Conservation (phyloP, 1,140 invertebrate species). For the Penaeus chinensis region DNA sequence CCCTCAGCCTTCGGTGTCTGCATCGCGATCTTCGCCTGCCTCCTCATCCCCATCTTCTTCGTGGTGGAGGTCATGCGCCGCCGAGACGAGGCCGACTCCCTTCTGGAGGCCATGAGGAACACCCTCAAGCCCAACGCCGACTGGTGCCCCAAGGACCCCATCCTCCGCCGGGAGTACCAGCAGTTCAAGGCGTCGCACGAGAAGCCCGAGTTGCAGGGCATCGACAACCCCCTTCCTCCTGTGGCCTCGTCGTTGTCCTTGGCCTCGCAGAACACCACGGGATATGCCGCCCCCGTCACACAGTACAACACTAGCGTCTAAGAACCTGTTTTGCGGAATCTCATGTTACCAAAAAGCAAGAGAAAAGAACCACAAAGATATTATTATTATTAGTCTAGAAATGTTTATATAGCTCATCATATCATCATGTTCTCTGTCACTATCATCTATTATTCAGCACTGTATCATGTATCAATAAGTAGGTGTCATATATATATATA, state of each 20-base stretch:
- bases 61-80: constrained; percentile 14
- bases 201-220: constrained; percentile 29
- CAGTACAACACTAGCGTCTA: constrained; percentile 34
- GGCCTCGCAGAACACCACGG: background rate
- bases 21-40: constrained; percentile 43
- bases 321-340: background rate
- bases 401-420: too few relatives aligned
- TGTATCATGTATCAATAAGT: too few relatives aligned
- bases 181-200: background rate
- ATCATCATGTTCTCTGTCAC: too few relatives aligned
- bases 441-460: too few relatives aligned
- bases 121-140: constrained; percentile 43
- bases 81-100: background rate
- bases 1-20: constrained; percentile 46
- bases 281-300: background rate
- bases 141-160: constrained; percentile 51
- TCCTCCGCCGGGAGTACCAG: constrained; percentile 37
- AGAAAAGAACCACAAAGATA: too few relatives aligned
- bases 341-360: too few relatives aligned
- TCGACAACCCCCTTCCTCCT: constrained; percentile 43
- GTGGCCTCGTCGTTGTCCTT: constrained; percentile 28
- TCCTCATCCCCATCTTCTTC: constrained; percentile 55
- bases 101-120: constrained; percentile 25
- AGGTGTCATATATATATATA: too few relatives aligned
- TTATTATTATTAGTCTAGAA: too few relatives aligned